These are phyloP conservation scores for Azemiops feae DNA, from an alignment of 2,113 vertebrate species.

Conservation along the genomic window DNA sequence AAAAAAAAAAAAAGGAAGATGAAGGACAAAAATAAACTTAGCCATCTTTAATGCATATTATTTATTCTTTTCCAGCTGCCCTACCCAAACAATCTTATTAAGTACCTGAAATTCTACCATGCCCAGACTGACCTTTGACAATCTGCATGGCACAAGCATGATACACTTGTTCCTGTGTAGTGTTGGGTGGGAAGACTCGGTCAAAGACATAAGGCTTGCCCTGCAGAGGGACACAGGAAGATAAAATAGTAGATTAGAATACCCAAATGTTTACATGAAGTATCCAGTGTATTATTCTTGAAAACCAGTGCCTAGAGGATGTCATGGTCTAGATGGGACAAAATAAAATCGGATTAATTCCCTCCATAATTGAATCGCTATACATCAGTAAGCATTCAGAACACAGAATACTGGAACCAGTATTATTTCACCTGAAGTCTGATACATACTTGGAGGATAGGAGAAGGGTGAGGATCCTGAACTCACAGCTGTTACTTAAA, in stretches of 20 bases:
- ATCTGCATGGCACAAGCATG: conserved; percentile 91
- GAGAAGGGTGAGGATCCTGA: not conserved
- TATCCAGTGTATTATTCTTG: not conserved
- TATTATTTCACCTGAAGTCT: not conserved
- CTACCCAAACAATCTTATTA: not conserved
- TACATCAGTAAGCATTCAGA: not conserved
- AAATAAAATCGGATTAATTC: not conserved
- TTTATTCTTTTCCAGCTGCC: not conserved
- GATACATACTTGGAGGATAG: not conserved
- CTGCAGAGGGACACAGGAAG: conserved; percentile 58
- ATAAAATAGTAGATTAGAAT: not conserved
- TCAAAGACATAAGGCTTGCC: conserved; percentile 86
- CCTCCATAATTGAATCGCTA: not conserved
- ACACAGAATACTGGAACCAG: not conserved
- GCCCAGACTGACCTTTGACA: conserved; percentile 82
- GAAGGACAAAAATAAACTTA: not conserved
- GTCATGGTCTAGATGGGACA: not conserved
- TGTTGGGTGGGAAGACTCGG: conserved; percentile 86
- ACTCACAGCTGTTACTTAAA: not conserved
- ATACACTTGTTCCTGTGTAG: conserved; percentile 93
- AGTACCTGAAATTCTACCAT: not conserved
- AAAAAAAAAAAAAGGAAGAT: not conserved
- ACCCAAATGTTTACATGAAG: not conserved
- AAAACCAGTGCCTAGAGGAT: not conserved
- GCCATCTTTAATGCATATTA: not conserved